phyloP scores from a whole-genome alignment of 2,888 invertebrate genomes.

The Campopleginae sp. region DNA sequence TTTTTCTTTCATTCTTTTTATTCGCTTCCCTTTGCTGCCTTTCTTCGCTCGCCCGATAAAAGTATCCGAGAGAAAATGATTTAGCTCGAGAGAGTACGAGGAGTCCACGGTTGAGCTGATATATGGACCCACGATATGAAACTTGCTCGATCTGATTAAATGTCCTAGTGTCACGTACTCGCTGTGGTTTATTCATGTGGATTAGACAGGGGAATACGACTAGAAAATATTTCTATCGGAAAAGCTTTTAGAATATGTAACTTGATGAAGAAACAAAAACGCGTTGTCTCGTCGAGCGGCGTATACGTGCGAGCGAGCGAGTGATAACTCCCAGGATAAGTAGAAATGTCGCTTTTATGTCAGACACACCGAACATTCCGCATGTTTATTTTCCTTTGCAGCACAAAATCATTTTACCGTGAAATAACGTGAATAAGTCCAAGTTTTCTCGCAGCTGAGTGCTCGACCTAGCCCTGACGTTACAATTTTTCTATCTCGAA shows the following conservation, averaged over 20 bases:
- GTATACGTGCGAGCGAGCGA: neutral
- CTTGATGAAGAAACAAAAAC: neutral
- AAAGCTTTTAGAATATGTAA: conserved; percentile 14
- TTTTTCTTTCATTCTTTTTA: neutral
- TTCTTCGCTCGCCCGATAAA: conserved; percentile 31
- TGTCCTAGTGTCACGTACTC: conserved; percentile 17
- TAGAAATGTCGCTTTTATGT: conserved; percentile 43
- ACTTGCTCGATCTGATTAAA: conserved; percentile 20
- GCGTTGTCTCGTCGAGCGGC: neutral
- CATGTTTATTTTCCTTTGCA: neutral
- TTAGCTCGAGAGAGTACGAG: conserved; percentile 31
- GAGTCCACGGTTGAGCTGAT: conserved; percentile 3
- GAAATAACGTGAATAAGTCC: too few relatives aligned
- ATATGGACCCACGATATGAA: conserved; percentile 13
- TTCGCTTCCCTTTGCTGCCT: neutral
- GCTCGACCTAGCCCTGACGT: too few relatives aligned
- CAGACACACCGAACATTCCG: conserved; percentile 21
- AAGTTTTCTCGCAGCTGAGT: too few relatives aligned
- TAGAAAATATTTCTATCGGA: neutral
- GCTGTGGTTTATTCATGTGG: neutral
- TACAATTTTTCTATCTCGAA: neutral
- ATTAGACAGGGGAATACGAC: neutral
- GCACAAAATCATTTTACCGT: neutral
- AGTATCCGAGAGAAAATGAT: conserved; percentile 47
- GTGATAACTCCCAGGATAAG: conserved; percentile 5